A percentile compares a stretch with the other conserved stretches of the same genome.
Evolutionary conservation across 1,140 invertebrate genomes (phyloP).

Genomic region (Laupala kohalensis): DNA sequence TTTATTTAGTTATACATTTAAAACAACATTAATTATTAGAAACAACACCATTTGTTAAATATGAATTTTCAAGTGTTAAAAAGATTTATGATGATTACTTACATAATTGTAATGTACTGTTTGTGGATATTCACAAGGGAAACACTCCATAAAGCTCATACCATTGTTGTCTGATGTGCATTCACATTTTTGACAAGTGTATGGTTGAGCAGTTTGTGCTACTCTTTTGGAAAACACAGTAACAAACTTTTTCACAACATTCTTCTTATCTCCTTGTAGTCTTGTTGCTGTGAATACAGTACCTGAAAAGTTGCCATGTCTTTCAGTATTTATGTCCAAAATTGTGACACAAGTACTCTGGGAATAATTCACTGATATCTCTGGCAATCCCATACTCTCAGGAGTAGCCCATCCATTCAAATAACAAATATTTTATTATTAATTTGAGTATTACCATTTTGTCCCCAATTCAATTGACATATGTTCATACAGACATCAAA

Average conservation of each 20-base stretch:
- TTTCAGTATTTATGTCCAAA: too few species aligned
- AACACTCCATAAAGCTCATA: constrained; percentile 46
- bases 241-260: constrained; percentile 49
- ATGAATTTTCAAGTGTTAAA: not conserved
- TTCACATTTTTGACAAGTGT: constrained; percentile 54
- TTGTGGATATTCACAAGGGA: constrained; percentile 39
- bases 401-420: too few species aligned
- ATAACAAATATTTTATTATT: too few species aligned
- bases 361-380: too few species aligned
- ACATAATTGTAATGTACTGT: constrained; percentile 35
- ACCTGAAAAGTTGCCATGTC: constrained; percentile 21
- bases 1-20: not conserved
- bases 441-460: too few species aligned
- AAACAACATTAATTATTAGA: not conserved
- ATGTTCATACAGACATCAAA: too few species aligned
- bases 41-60: not conserved
- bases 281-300: constrained; percentile 50
- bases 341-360: too few species aligned
- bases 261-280: constrained; percentile 36
- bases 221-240: constrained; percentile 55
- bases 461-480: too few species aligned
- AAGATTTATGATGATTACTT: constrained; percentile 20
- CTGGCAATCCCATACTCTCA: too few species aligned
- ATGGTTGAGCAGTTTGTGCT: constrained; percentile 43
- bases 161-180: constrained; percentile 53